Evolutionary conservation across 2,888 invertebrate genomes (phyloP).

Genomic region (Petrolisthes manimaculis): DNA sequence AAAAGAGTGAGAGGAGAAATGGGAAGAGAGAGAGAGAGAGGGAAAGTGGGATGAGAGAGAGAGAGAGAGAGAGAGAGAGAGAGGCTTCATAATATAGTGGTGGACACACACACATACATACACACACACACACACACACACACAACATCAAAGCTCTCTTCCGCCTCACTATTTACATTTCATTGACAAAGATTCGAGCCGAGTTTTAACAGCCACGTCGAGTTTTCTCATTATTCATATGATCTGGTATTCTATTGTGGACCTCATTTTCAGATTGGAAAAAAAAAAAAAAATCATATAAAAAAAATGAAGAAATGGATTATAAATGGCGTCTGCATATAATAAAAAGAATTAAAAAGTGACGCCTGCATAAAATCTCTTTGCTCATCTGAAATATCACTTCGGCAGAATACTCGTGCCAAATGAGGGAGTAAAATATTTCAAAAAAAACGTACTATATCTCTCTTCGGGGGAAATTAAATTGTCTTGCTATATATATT

Average conservation of each 20-base stretch:
- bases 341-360: too few species aligned
- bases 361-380: too few species aligned
- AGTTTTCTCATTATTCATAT: constrained; percentile 22
- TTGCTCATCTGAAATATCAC: too few species aligned
- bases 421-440: too few species aligned
- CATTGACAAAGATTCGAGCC: constrained; percentile 31
- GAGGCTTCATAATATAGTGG: not conserved
- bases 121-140: constrained; percentile 10
- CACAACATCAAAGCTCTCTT: constrained; percentile 17
- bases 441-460: too few species aligned
- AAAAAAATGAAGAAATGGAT: too few species aligned
- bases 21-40: not conserved
- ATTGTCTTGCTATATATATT: too few species aligned
- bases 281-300: too few species aligned
- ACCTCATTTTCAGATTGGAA: not conserved
- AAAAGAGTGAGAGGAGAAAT: not conserved
- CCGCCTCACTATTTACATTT: constrained; percentile 27
- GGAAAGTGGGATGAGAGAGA: not conserved
- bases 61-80: not conserved
- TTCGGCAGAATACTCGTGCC: too few species aligned
- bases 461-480: too few species aligned
- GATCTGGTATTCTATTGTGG: constrained; percentile 19
- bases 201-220: constrained; percentile 20
- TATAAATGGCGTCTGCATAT: too few species aligned
- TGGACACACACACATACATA: not conserved